Base-by-base conservation (phyloP, 2,113 vertebrate species). In the Myocastor coypus region DNA sequence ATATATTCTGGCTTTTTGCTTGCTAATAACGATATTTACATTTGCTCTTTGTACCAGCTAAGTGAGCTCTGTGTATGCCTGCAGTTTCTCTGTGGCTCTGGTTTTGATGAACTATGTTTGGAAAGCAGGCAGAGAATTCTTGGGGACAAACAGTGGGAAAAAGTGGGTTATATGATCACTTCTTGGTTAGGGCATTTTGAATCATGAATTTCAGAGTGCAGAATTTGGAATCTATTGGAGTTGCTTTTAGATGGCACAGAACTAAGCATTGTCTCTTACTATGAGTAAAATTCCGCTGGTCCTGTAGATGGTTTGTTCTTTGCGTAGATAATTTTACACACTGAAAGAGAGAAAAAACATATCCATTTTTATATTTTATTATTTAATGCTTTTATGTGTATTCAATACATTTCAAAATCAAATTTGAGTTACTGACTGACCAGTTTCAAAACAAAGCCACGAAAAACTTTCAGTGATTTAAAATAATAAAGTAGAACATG, bases 21-120 rank as follows among this genome's bases (percentile, higher is more conserved):
- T 98, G 84, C 89, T 91, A 96, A 92, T 75, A 89, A 97, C 93
- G 91, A 59, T 95, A 64, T 95, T 98, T 42, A 34, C 83, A 75
- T 96, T 97, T 97, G 7, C 24, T 96, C 52, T 95, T 87, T 96
- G 66, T 40, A 96, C 75, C 80, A 87, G 77, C 42, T 87, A 94
- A 34, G 46, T 24, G 86, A 81, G 37, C 34, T 34, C 26, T 69
- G 50, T 85, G 63, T 82, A 77, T 73, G 64, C 66, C 87, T 10
- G 55, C 1, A 3, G 16, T 86, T 92, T 88, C 61, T 90, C 66
- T 59, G 75, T 7, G 20, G 5, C 57, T 32, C 34, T 75, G 55
- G 34, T 88, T 20, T 61, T 55, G 20, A 4, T 40, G 63, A 83
- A 84, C 42, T 59, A 50, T 86, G 55, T 66, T 63, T 84, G 7